Evolutionary conservation across 2,113 vertebrate species (phyloP), one percentile per base, ranked within the genome.

Genomic region (Saccopteryx leptura): DNA sequence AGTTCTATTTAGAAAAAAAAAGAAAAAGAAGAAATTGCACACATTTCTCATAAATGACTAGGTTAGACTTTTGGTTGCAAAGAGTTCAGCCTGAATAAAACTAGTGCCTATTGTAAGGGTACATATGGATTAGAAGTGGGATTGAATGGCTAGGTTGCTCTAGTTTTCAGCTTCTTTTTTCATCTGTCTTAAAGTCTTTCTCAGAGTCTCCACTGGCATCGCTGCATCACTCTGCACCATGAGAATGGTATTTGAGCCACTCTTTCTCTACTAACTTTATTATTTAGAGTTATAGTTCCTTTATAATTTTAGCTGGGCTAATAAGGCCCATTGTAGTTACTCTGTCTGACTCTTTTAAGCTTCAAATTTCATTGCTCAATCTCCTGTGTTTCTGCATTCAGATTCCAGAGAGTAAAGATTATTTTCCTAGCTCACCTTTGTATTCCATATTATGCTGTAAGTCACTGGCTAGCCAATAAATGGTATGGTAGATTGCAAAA

Each of bases 51-150:
- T 74, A 48, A 63, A 76, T 58, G 33, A 94, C 75, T 24, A 80
- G 39, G 26, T 87, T 83, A 88, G 84, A 75, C 60, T 86, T 86
- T 92, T 69, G 72, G n/a, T 56, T 95, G 63, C 7, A 58, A 60
- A 96, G 68, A 89, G 74, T 52, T 90, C 61, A 88, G 39, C 68
- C 33, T 88, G 60, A 94, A 76, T 88, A 71, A 79, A 80, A 66
- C 23, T 58, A 23, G 39, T 9, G 24, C 48, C n/a, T 69, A 3
- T 54, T 66, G 7, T 82, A 63, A 39, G 48, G 33, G 12, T 50
- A 18, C 33, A 3, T 68, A n/a, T 88, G 39, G 21, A 65, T 71
- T 63, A 71, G 26, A 65, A 69, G 71, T 71, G 71, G 13, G 48
- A 68, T 28, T 52, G 28, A 56, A 83, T 61, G 65, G 1, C 46